These are phyloP conservation scores for Drosophila peninsularis DNA, from an alignment of 2,888 invertebrate species.

Conservation along the genomic window DNA sequence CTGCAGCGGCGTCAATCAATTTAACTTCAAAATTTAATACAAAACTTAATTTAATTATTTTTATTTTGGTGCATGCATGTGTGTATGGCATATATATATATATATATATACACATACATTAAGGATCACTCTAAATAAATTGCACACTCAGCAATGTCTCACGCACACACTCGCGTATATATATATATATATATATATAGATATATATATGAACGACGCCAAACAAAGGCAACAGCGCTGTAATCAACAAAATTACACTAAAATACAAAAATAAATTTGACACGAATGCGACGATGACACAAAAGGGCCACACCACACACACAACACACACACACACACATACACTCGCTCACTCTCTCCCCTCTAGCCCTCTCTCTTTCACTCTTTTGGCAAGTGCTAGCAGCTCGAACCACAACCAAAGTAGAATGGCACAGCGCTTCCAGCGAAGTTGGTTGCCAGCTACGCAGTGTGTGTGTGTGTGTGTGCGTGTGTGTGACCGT, in stretches of 20 bases:
- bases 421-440: conserved; percentile 69
- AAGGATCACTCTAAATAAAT: conserved; percentile 75
- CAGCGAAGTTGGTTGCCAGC: conserved; percentile 61
- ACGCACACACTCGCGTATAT: conserved; percentile 10
- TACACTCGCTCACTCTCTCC: conserved; percentile 2
- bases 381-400: not conserved
- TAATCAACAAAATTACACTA: conserved; percentile 79
- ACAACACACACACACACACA: not conserved
- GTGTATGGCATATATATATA: conserved; percentile 14
- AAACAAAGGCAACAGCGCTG: conserved; percentile 64
- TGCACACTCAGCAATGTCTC: conserved; percentile 63
- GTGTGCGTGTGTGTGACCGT: conserved; percentile 50
- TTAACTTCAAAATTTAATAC: not conserved
- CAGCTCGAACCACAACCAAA: conserved; percentile 37
- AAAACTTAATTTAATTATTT: conserved; percentile 6
- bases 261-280: conserved; percentile 79
- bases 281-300: conserved; percentile 78
- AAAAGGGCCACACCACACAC: conserved; percentile 44
- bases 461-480: conserved; percentile 27
- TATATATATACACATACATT: conserved; percentile 22
- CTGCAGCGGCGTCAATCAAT: conserved; percentile 2
- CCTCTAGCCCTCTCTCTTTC: conserved; percentile 6
- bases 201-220: not conserved
- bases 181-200: not conserved
- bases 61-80: not conserved